A percentile compares a stretch with the other conserved stretches of the same genome.
phyloP scores from a whole-genome alignment of 2,113 vertebrate species.

The Triplophysa rosa region DNA sequence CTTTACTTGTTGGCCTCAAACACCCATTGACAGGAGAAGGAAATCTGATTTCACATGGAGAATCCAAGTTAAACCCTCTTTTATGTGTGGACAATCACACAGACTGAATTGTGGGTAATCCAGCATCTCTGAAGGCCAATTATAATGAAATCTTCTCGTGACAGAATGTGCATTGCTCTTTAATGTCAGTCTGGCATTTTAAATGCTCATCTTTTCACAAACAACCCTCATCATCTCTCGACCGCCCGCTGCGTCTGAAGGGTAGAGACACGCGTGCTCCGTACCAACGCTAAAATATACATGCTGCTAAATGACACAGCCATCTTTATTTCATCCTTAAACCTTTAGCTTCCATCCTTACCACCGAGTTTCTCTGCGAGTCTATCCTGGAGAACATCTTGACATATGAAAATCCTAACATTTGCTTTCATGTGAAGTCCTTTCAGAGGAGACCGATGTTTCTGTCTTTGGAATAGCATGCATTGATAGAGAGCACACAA shows the following conservation, averaged over 20 bases:
- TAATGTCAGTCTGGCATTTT: slow-evolving; percentile 48
- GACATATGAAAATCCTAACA: too few species aligned
- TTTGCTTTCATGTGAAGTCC: too few species aligned
- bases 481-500: too few species aligned
- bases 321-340: not conserved
- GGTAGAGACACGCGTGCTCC: slow-evolving; percentile 31
- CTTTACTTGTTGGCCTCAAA: not conserved
- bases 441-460: too few species aligned
- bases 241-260: slow-evolving; percentile 47
- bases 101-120: slow-evolving; percentile 41
- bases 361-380: too few species aligned
- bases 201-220: slow-evolving; percentile 34
- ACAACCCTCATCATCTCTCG: slow-evolving; percentile 42
- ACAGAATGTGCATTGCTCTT: slow-evolving; percentile 15
- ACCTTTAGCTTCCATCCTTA: not conserved
- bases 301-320: slow-evolving; percentile 43
- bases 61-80: slow-evolving; percentile 7
- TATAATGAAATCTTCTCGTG: slow-evolving; percentile 41
- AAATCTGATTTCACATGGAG: slow-evolving; percentile 27
- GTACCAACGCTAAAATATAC: slow-evolving; percentile 43
- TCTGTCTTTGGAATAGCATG: too few species aligned
- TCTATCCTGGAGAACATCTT: too few species aligned
- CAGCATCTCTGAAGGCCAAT: slow-evolving; percentile 47
- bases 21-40: not conserved
- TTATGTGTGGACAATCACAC: slow-evolving; percentile 38